Base-by-base conservation (phyloP, 2,888 invertebrate species). In the Dolomedes plantarius region DNA sequence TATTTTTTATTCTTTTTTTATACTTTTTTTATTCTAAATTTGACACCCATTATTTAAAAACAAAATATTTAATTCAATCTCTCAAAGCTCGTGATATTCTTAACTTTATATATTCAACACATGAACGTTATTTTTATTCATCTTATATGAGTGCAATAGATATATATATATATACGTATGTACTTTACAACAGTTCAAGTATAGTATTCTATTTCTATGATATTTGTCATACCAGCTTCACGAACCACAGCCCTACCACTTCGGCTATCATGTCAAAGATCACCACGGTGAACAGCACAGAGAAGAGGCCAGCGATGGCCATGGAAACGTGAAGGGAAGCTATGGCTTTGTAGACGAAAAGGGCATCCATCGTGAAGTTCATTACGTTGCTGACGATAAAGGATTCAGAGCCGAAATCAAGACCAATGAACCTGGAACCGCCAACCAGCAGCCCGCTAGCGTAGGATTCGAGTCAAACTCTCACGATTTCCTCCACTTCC, bases 381-480 rank as follows among this genome's bases (percentile, higher is more conserved):
- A 85, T 62, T 85, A 85, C 83, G 86, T 86, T 5, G 86, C 86
- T 46, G 86, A 86, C 64, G 86, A 79, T 13, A 79, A 86, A 79
- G 86, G 86, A 6, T 86, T 86, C 75, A 19, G 86, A 0, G 86
- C 86, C 16, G 86, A 86, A 29, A 79, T 87, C 68, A 79, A 78
- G 67, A 87, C 81, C 68, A 86, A 86, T 39, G 86, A 86, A 23
- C 86, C 86, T 7, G 86, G 86, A 28, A 86, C 86, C 6, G 78
- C 86, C 65, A 86, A 79, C 64, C 86, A 86, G 29, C 79, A 86
- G 23, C 86, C 86, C 23, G 86, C 86, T 16, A 79, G 75, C 9
- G 83, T 85, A 19, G 83, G 83, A 67, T 85, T 85, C 77, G 72
- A 77, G 6, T 85, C 83, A 11, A 77, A 85, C n/a, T 72, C 83